A percentile compares a stretch with the other conserved stretches of the same genome.
Conservation (phyloP, 2,113 vertebrate species). For the Gorsachius goisagi region DNA sequence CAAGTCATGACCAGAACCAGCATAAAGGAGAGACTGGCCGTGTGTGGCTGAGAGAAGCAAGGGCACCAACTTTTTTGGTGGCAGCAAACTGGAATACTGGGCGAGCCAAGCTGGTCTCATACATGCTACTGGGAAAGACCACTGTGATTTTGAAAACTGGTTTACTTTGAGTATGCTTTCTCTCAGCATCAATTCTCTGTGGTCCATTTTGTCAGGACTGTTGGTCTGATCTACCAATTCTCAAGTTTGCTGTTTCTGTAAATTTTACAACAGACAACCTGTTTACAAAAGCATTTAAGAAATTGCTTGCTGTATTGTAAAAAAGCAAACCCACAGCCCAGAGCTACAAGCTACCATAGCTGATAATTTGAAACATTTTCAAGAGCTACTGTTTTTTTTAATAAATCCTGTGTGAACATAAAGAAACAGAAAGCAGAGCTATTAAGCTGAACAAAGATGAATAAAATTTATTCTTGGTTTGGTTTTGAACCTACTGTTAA, state of each 20-base stretch:
- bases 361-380: not conserved
- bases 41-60: not conserved
- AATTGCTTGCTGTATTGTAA: not conserved
- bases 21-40: not conserved
- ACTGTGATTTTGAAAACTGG: not conserved
- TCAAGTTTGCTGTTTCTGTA: not conserved
- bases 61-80: not conserved
- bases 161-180: not conserved
- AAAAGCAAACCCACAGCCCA: not conserved
- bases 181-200: not conserved
- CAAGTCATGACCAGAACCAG: not conserved
- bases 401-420: not conserved
- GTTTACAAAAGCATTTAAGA: not conserved
- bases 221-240: not conserved
- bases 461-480: not conserved
- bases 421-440: not conserved
- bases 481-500: not conserved
- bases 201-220: not conserved
- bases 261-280: not conserved
- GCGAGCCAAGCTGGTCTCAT: not conserved
- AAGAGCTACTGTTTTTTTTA: not conserved
- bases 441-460: not conserved
- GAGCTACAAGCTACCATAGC: not conserved
- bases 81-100: not conserved
- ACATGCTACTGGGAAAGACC: not conserved